A percentile compares a stretch with the other conserved stretches of the same genome.
These are phyloP conservation scores for Origma solitaria DNA, from an alignment of 2,113 vertebrate genomes.

Conservation along the genomic window DNA sequence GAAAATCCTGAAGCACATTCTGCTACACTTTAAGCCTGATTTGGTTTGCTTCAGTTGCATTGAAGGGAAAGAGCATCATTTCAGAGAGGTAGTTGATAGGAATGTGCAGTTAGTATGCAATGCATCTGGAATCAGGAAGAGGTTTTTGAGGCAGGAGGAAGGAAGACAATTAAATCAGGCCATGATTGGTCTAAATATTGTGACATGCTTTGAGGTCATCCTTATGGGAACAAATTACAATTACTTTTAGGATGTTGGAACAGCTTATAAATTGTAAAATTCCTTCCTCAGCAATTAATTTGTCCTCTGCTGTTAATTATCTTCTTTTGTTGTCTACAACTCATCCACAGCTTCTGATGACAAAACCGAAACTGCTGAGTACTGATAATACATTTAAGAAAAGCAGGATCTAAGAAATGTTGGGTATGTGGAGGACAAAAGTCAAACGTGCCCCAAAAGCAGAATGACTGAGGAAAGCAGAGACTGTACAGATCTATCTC, in stretches of 20 bases:
- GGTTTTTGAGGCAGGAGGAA: neutral
- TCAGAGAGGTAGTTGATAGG: neutral
- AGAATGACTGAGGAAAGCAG: neutral
- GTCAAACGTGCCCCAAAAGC: neutral
- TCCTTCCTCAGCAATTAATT: neutral
- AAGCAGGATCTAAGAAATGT: neutral
- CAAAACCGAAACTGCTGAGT: neutral
- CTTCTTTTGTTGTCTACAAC: neutral
- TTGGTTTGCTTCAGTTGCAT: neutral
- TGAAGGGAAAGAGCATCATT: neutral
- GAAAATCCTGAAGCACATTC: neutral
- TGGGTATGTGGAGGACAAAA: neutral
- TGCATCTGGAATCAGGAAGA: neutral
- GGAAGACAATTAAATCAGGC: neutral
- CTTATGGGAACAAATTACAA: neutral
- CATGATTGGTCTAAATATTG: neutral
- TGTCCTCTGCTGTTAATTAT: neutral
- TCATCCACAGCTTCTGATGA: neutral
- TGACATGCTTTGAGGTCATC: neutral
- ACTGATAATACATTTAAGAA: neutral
- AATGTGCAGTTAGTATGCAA: neutral
- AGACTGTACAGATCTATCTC: neutral
- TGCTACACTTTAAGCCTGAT: neutral
- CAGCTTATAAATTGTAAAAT: neutral
- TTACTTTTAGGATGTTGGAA: neutral